These are phyloP conservation scores for Elaphurus davidianus DNA, from an alignment of 2,113 vertebrate genomes.

Conservation along the genomic window DNA sequence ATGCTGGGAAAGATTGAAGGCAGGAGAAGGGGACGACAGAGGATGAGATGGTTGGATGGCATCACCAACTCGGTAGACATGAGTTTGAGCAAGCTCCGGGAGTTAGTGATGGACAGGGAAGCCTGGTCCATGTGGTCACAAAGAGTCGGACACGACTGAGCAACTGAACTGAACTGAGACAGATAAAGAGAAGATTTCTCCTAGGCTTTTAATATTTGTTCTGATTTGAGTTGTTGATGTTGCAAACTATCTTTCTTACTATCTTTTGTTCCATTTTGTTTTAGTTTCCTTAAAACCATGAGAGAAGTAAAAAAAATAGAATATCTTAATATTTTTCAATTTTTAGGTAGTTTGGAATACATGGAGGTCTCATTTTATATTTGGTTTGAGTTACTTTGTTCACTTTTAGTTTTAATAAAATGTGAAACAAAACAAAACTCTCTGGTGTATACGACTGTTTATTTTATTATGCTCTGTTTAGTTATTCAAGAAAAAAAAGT, in stretches of 20 bases:
- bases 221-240: neutral
- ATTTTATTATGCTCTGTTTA: slow-evolving; percentile 85
- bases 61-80: neutral
- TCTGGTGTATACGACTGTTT: slow-evolving; percentile 81
- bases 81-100: neutral
- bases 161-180: neutral
- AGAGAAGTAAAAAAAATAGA: neutral
- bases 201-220: slow-evolving; percentile 9
- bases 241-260: neutral
- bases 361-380: slow-evolving; percentile 23
- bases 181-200: neutral
- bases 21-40: neutral
- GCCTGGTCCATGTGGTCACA: neutral
- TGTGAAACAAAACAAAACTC: slow-evolving; percentile 76
- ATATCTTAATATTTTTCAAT: slow-evolving; percentile 47
- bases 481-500: slow-evolving; percentile 75
- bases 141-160: neutral
- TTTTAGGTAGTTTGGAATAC: neutral
- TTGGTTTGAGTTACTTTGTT: slow-evolving; percentile 58
- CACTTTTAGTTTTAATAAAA: slow-evolving; percentile 75
- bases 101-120: neutral
- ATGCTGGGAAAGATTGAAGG: neutral
- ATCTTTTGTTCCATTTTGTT: slow-evolving; percentile 9
- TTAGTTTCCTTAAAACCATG: neutral
- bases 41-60: neutral